Percentiles rank a stretch among this genome's conserved stretches.
Evolutionary conservation across 2,888 invertebrate genomes (phyloP).

Genomic region (Conistra vaccinii): DNA sequence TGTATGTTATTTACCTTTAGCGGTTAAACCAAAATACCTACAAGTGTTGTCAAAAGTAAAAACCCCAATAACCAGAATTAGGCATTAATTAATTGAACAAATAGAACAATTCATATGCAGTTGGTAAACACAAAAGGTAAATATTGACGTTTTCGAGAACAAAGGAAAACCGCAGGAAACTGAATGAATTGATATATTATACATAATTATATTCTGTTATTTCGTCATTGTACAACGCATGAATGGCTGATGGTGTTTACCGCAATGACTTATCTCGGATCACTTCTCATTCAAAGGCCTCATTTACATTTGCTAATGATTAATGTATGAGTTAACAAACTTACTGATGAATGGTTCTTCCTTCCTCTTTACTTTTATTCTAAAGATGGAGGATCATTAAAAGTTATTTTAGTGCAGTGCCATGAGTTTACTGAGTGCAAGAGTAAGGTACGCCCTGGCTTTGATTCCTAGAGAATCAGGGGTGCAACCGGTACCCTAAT

Average conservation of each 20-base stretch:
- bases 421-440: too few species aligned
- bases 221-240: conserved; percentile 29
- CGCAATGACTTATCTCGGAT: conserved; percentile 1
- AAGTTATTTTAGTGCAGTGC: background rate
- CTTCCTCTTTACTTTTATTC: too few species aligned
- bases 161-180: conserved; percentile 48
- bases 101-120: background rate
- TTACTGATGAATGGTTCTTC: too few species aligned
- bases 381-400: background rate
- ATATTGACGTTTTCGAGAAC: conserved; percentile 34
- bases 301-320: conserved; percentile 19
- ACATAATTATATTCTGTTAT: background rate
- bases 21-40: too few species aligned
- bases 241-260: conserved; percentile 36
- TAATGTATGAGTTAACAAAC: too few species aligned
- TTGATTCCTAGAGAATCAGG: too few species aligned
- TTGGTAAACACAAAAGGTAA: conserved; percentile 6
- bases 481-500: too few species aligned
- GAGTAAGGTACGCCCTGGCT: too few species aligned
- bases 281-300: conserved; percentile 22
- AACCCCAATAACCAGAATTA: conserved; percentile 7
- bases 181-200: conserved; percentile 12
- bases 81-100: background rate
- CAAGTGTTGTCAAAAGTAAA: background rate
- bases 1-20: too few species aligned